These are phyloP conservation scores for Pimpla rufipes DNA, from an alignment of 2,888 invertebrate species.

Conservation along the genomic window DNA sequence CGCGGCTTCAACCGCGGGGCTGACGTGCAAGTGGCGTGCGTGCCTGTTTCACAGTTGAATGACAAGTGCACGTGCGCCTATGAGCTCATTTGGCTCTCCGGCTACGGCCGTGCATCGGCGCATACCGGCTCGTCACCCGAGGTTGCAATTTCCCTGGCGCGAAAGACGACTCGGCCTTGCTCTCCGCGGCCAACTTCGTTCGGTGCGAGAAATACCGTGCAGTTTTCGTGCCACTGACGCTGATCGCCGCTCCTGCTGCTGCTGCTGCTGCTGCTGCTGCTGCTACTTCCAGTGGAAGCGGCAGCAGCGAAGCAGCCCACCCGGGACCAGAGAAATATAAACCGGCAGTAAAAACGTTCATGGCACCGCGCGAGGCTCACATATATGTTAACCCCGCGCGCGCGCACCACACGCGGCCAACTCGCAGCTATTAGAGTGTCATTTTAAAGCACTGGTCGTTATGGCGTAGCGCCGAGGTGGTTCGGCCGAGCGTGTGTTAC, in stretches of 20 bases:
- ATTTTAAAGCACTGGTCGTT: slow-evolving; percentile 50
- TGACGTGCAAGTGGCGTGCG: background rate
- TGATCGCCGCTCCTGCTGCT: background rate
- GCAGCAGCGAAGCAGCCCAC: background rate
- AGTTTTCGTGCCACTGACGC: background rate
- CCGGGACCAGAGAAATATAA: slow-evolving; percentile 31
- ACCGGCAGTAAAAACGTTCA: slow-evolving; percentile 14
- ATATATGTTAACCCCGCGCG: slow-evolving; percentile 16
- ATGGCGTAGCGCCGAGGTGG: slow-evolving; percentile 31
- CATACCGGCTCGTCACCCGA: slow-evolving; percentile 1
- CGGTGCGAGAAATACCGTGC: too few relatives aligned
- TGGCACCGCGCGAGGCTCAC: slow-evolving; percentile 22
- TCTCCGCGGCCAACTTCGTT: background rate
- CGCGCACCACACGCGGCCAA: slow-evolving; percentile 2
- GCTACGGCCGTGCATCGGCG: background rate
- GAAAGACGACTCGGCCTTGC: slow-evolving; percentile 13
- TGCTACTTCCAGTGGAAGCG: background rate
- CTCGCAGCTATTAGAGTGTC: slow-evolving; percentile 52
- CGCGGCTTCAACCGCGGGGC: background rate
- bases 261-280: too few relatives aligned
- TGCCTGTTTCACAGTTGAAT: background rate
- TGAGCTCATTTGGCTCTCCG: slow-evolving; percentile 5
- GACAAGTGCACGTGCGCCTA: slow-evolving; percentile 15
- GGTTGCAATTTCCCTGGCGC: slow-evolving; percentile 9
- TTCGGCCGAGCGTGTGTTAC: slow-evolving; percentile 13